These are phyloP conservation scores for Sicus ferrugineus DNA, from an alignment of 2,888 invertebrate species.

Conservation along the genomic window DNA sequence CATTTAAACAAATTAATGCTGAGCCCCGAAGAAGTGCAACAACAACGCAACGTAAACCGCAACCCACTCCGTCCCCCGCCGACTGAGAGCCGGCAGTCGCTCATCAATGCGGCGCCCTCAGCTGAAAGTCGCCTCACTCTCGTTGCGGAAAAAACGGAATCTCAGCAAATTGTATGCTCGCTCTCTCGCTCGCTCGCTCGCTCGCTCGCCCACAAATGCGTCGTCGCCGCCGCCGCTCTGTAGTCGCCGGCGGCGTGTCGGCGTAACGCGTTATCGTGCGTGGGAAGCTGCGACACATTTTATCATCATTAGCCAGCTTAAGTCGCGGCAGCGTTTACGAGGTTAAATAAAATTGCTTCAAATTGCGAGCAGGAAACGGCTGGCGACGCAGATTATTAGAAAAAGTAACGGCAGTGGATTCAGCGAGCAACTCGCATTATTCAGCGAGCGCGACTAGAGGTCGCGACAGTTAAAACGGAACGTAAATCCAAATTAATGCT, in stretches of 20 bases:
- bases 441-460: too few relatives aligned
- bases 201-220: too few relatives aligned
- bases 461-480: too few relatives aligned
- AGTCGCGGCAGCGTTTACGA: conserved; percentile 17
- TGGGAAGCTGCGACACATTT: conserved; percentile 54
- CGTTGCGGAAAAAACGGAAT: too few relatives aligned
- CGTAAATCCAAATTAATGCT: neutral
- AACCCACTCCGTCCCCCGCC: neutral
- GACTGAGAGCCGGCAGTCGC: neutral
- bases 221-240: neutral
- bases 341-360: conserved; percentile 25
- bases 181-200: too few relatives aligned
- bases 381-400: too few relatives aligned
- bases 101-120: neutral
- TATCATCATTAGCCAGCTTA: conserved; percentile 54
- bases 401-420: too few relatives aligned
- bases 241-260: neutral
- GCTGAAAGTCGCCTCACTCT: too few relatives aligned
- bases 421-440: too few relatives aligned
- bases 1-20: conserved; percentile 32
- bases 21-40: conserved; percentile 26
- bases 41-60: neutral
- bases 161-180: too few relatives aligned
- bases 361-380: conserved; percentile 25
- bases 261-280: conserved; percentile 11